Evolutionary conservation across 2,797 vertebrate genomes (phyloP), one percentile per base, ranked within the genome.

Genomic region (Myiothlypis coronata): DNA sequence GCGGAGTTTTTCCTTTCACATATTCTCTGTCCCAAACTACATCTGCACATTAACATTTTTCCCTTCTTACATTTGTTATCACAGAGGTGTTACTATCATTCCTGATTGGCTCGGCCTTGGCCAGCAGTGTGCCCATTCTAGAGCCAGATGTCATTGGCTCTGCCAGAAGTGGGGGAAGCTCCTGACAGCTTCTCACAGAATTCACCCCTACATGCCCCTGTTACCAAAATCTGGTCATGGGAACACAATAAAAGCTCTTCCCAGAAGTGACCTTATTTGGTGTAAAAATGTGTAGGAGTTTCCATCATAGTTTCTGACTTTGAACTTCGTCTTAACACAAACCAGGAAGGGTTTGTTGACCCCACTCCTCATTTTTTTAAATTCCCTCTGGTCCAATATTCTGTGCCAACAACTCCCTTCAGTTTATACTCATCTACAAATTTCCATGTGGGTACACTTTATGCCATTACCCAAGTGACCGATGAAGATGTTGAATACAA

Each of bases 61-160:
- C 32, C 12, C 5, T 35, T 43, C 8, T 64, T 28, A n/a, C 19
- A 21, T 28, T 8, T 20, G 3, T n/a, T 56, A 22, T 28, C 59
- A 37, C 19, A 57, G 50, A 50, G 19, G 11, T 16, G 5, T n/a
- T 20, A 4, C 19, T 50, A 3, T 24, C 23, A 17, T n/a, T 57
- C 50, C 32, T 37, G 15, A 24, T 21, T 16, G 44, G 19, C 12
- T 87, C 19, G 19, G 23, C 27, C 43, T 37, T 35, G 32, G 12
- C 32, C 19, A 56, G 50, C 2, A 5, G 15, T 9, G 8, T 0
- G 2, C 49, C 23, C 13, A 8, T 37, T 50, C 52, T 28, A n/a
- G 37, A 28, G 11, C 19, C 11, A 50, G n/a, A 14, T 44, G 37
- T 6, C 13, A n/a, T 4, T 65, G n/a, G 23, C 16, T 65, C 13